Evolutionary conservation across 2,113 vertebrate species (phyloP), one percentile per base, ranked within the genome.

Genomic region (Stigmatopora nigra): DNA sequence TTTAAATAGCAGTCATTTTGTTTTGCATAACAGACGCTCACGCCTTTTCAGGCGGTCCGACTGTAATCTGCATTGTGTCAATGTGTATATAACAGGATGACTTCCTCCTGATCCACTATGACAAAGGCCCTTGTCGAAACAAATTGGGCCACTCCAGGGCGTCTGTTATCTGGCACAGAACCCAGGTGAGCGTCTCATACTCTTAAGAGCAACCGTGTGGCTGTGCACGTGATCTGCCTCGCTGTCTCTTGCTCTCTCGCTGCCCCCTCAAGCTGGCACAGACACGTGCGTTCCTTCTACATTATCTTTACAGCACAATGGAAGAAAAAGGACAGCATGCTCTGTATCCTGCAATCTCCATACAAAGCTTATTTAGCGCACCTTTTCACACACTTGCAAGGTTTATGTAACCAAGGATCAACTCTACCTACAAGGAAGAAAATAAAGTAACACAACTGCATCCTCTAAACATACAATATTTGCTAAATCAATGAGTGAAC

Each of bases 141-240:
- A 99, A 98, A 87, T 87, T 99, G 80, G 97, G 97, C 72, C 97
- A 99, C 82, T 98, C 97, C 86, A 92, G 97, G 79, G 97, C 97
- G 0, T 99, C 97, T 1, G 97, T 99, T 72, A 98, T 99, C 89
- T 99, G 97, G 97, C 97, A 99, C 89, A 94, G 97, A 91, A 98
- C 97, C 48, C 97, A 99, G 93, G 97, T 98, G 80, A 85, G 88
- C 44, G 4, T 61, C 68, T 36, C 45, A 7, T 69, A 25, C 31
- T 69, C 57, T 20, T 12, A 67, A 53, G 75, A 55, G 75, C 74
- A 73, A 73, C 70, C 75, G 80, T 76, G 84, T 68, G 78, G 55
- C 58, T 53, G 1, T n/a, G 15, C 79, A 83, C 70, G 63, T 77
- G 78, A 61, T 62, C 59, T 45, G 4, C 59, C 52, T 58, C 38